Percentiles rank a stretch among this genome's conserved stretches.
Conservation (phyloP, 1,140 invertebrate species). For the Diorhabda sublineata region DNA sequence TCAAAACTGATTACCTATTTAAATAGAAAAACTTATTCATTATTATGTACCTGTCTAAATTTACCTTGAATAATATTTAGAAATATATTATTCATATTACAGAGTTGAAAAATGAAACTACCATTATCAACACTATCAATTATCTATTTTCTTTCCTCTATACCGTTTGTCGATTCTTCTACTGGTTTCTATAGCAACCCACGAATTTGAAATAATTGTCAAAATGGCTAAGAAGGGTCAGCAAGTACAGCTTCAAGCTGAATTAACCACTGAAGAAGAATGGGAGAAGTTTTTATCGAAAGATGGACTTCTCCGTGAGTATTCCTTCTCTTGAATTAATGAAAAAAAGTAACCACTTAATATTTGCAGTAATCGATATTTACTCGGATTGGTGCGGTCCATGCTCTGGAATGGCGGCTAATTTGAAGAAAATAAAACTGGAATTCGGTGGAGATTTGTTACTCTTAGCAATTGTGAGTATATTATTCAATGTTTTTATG, state of each 20-base stretch:
- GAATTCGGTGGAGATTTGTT: conserved; percentile 80
- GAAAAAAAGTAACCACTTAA: neutral
- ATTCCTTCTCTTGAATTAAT: neutral
- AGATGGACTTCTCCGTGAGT: conserved; percentile 74
- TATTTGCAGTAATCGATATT: conserved; percentile 72
- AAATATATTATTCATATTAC: too few species aligned
- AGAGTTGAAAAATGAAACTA: too few species aligned
- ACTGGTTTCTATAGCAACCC: conserved; percentile 18
- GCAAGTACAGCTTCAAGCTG: conserved; percentile 70
- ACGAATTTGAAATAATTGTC: conserved; percentile 5
- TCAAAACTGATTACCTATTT: too few species aligned
- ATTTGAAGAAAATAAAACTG: conserved; percentile 83
- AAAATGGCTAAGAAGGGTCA: conserved; percentile 67
- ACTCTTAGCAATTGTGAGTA: conserved; percentile 71
- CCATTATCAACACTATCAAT: neutral
- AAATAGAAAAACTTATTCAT: too few species aligned
- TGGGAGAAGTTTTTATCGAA: conserved; percentile 75
- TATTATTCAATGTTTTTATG: conserved; percentile 7
- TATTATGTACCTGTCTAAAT: too few species aligned
- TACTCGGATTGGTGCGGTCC: conserved; percentile 93
- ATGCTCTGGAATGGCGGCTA: conserved; percentile 80
- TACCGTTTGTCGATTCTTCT: neutral
- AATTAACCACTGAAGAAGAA: conserved; percentile 81
- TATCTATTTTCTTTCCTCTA: neutral
- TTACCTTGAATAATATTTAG: too few species aligned